Evolutionary conservation across 2,797 vertebrate species (phyloP).

Genomic region (Varecia variegata): DNA sequence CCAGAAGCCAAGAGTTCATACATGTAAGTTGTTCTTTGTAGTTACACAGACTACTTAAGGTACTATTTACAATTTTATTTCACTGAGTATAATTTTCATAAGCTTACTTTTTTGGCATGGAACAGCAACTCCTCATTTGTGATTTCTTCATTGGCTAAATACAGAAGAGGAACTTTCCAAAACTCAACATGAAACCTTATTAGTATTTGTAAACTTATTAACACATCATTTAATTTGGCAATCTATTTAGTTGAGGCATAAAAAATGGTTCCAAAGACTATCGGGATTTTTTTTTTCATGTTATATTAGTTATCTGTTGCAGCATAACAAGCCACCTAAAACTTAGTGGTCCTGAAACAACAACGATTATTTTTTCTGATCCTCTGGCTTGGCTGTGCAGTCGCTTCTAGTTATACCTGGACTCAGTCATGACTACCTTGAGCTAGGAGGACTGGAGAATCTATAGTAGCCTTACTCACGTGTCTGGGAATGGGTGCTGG

Average conservation of each 20-base stretch:
- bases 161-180: not conserved
- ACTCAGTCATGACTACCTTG: not conserved
- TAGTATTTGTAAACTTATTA: conserved; percentile 23
- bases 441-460: not conserved
- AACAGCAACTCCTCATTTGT: not conserved
- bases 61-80: conserved; percentile 29
- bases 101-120: not conserved
- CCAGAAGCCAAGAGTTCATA: not conserved
- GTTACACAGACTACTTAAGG: not conserved
- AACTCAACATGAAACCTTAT: not conserved
- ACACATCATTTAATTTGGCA: conserved; percentile 16
- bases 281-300: not conserved
- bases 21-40: not conserved
- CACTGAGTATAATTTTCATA: conserved; percentile 21
- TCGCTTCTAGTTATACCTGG: not conserved
- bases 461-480: rapidly evolving
- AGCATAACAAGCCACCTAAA: not conserved
- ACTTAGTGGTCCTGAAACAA: not conserved
- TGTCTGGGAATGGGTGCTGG: not conserved
- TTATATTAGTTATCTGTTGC: not conserved
- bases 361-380: not conserved
- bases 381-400: not conserved
- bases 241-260: not conserved
- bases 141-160: conserved; percentile 2
- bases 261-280: not conserved